phyloP scores from a whole-genome alignment of 2,888 invertebrate genomes.

The Eilema griseolum region DNA sequence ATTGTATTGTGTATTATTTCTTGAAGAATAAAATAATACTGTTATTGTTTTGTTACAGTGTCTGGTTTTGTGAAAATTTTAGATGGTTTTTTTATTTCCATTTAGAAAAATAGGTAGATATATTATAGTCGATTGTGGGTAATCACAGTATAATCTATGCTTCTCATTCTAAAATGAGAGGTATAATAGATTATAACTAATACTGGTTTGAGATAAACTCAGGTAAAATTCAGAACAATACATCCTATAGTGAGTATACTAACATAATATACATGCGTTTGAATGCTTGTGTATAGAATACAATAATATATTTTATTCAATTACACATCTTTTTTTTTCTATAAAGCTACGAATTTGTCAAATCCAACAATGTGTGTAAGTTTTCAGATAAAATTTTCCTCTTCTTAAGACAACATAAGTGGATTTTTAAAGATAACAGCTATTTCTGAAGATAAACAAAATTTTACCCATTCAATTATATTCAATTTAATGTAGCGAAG shows the following conservation, averaged over 20 bases:
- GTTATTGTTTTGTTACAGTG: too few species aligned
- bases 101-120: too few species aligned
- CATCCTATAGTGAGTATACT: background rate
- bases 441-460: background rate
- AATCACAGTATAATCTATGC: too few species aligned
- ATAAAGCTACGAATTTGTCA: too few species aligned
- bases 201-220: background rate
- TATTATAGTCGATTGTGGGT: too few species aligned
- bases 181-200: background rate
- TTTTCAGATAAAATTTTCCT: background rate
- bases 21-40: background rate
- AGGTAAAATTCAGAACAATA: background rate
- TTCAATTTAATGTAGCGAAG: conserved; percentile 2
- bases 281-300: background rate
- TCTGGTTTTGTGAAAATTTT: background rate
- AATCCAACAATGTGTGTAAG: background rate
- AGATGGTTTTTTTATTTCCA: background rate
- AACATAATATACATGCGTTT: background rate
- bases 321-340: too few species aligned
- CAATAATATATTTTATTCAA: background rate
- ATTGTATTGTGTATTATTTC: conserved; percentile 22
- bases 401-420: background rate
- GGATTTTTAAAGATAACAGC: background rate
- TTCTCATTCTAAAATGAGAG: background rate
- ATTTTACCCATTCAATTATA: background rate